Evolutionary conservation across 2,113 vertebrate genomes (phyloP).

Genomic region (Prolemur simus): DNA sequence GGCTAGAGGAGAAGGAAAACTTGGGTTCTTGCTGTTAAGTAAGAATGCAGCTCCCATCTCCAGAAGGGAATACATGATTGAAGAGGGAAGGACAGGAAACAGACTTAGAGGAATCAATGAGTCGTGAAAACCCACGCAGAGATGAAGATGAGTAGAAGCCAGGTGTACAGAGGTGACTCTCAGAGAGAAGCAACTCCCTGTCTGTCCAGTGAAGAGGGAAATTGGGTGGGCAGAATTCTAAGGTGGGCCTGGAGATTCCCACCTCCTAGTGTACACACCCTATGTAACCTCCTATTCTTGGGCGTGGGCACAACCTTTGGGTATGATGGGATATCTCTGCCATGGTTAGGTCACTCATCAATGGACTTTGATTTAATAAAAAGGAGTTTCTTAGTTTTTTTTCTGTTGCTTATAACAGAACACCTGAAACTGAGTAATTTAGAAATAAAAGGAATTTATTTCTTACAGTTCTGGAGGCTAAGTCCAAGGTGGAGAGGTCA

Average conservation of each 20-base stretch:
- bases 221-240: neutral
- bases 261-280: accelerated
- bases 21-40: neutral
- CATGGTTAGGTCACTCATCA: neutral
- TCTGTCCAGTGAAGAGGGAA: neutral
- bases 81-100: neutral
- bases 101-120: neutral
- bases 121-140: neutral
- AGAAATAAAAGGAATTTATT: neutral
- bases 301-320: too few species aligned
- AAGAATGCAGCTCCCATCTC: neutral
- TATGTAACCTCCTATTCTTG: too few species aligned
- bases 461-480: neutral
- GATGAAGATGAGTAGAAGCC: neutral
- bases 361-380: too few species aligned
- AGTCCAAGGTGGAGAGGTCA: neutral
- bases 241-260: neutral
- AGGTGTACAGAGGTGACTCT: neutral
- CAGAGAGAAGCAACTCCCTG: neutral
- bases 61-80: neutral
- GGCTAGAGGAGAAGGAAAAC: too few species aligned
- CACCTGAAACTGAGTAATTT: neutral
- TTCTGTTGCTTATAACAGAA: neutral
- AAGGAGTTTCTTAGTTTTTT: neutral
- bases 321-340: neutral